Evolutionary conservation across 2,888 invertebrate genomes (phyloP).

Genomic region (Diaprepes abbreviatus): DNA sequence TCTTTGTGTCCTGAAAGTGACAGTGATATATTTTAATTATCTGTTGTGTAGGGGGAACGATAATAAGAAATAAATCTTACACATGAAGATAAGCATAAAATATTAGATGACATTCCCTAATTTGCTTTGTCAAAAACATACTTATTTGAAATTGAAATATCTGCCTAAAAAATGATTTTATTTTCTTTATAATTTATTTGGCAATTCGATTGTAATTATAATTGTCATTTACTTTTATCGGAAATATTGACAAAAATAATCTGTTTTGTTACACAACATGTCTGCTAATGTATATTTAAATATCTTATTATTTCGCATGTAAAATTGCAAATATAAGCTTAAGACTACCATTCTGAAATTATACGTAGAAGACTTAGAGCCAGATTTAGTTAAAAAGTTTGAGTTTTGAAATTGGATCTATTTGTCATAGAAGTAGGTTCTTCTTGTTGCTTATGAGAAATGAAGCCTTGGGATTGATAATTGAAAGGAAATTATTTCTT

Average conservation of each 20-base stretch:
- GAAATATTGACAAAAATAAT: constrained; percentile 1
- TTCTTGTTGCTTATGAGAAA: no score
- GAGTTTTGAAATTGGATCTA: no score
- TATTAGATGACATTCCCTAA: background rate
- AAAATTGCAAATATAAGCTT: no score
- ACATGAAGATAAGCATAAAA: background rate
- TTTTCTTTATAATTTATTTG: background rate
- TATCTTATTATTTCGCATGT: background rate
- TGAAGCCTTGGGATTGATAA: no score
- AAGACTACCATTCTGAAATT: no score
- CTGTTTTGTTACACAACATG: background rate
- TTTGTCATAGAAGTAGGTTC: no score
- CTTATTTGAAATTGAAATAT: background rate
- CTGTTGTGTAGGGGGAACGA: background rate
- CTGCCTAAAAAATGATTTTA: background rate
- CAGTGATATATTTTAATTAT: background rate
- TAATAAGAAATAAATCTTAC: background rate
- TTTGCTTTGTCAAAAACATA: background rate
- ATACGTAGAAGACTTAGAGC: no score
- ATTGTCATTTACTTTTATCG: constrained; percentile 2
- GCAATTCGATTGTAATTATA: background rate
- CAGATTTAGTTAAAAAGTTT: no score
- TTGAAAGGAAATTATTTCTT: no score
- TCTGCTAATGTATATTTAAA: background rate
- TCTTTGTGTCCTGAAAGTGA: background rate